phyloP scores from a whole-genome alignment of 1,140 invertebrate genomes.

The Drosophila ironensis region DNA sequence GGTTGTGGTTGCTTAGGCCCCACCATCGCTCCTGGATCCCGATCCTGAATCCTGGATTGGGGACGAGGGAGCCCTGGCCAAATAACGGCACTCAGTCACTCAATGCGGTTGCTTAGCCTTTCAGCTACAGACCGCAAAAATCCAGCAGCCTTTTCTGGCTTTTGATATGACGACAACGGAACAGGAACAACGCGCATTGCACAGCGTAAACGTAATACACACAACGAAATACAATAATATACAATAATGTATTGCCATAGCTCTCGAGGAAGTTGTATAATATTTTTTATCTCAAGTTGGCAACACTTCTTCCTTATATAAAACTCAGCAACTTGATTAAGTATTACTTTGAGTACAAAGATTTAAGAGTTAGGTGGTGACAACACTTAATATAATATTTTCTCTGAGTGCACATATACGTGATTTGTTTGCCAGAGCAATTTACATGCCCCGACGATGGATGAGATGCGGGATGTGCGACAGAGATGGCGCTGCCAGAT shows the following conservation, averaged over 20 bases:
- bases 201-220: slow-evolving; percentile 27
- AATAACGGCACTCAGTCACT: slow-evolving; percentile 44
- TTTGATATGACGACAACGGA: slow-evolving; percentile 57
- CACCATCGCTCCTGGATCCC: slow-evolving; percentile 11
- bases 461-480: slow-evolving; percentile 31
- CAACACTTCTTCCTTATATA: no score
- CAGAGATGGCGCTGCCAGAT: slow-evolving; percentile 36
- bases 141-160: slow-evolving; percentile 65
- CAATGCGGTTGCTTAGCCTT: slow-evolving; percentile 59
- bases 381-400: background rate
- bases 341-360: no score
- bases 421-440: slow-evolving; percentile 72
- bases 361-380: no score
- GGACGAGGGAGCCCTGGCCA: slow-evolving; percentile 10
- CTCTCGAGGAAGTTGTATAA: no score
- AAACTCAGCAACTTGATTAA: no score
- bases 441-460: slow-evolving; percentile 60
- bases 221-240: background rate
- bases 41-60: background rate
- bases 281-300: background rate
- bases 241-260: no score
- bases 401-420: slow-evolving; percentile 38
- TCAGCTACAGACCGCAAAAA: slow-evolving; percentile 61
- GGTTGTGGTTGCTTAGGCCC: slow-evolving; percentile 57
- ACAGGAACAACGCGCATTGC: slow-evolving; percentile 30